A percentile compares a stretch with the other conserved stretches of the same genome.
phyloP scores from a whole-genome alignment of 1,140 invertebrate species.

The Papilio machaon region DNA sequence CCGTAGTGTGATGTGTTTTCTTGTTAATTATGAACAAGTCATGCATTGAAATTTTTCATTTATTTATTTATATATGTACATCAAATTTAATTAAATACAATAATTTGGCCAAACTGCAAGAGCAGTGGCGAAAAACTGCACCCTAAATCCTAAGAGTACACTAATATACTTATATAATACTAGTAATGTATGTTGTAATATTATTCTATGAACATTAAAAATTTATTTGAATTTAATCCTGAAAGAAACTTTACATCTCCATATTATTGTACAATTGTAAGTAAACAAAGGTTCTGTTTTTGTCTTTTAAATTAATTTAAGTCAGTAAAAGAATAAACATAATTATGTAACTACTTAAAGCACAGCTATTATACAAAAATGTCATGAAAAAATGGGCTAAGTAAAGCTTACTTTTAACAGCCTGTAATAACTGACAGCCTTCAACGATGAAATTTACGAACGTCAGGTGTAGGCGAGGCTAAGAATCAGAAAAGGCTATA shows the following conservation, averaged over 20 bases:
- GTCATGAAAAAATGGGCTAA: background rate
- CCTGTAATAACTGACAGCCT: slow-evolving; percentile 27
- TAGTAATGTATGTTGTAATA: too few relatives aligned
- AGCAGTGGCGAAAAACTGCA: too few relatives aligned
- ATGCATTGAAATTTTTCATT: too few relatives aligned
- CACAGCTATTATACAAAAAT: slow-evolving; percentile 2
- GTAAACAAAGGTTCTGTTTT: too few relatives aligned
- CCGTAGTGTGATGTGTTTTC: background rate
- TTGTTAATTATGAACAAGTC: too few relatives aligned
- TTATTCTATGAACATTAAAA: background rate
- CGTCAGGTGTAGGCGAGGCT: slow-evolving; percentile 41
- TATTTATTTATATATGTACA: too few relatives aligned
- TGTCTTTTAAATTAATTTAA: background rate
- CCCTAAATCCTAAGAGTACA: too few relatives aligned
- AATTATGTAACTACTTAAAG: background rate
- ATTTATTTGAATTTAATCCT: background rate
- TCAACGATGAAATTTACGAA: slow-evolving; percentile 41
- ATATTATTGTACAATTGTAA: background rate
- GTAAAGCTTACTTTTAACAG: slow-evolving; percentile 26
- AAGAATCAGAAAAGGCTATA: slow-evolving; percentile 51
- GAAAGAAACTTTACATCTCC: background rate
- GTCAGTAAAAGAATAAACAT: background rate
- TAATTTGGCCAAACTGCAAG: too few relatives aligned
- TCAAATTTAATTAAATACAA: too few relatives aligned
- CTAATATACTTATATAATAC: too few relatives aligned